Conservation (phyloP, 2,888 invertebrate species). For the Oxycera nigricornis region DNA sequence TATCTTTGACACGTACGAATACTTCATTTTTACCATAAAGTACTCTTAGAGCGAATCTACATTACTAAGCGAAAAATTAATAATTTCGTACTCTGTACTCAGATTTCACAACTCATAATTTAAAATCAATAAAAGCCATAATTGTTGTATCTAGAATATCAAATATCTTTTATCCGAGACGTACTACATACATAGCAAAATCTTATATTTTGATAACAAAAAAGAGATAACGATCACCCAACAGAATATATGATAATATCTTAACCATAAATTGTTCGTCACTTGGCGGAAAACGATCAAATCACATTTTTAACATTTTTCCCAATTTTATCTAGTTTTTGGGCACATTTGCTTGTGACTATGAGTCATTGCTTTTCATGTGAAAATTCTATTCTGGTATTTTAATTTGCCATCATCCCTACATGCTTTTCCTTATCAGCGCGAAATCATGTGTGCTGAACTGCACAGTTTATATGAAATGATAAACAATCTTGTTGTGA, state of each 20-base stretch:
- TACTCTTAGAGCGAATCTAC: too few relatives aligned
- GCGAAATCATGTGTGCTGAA: not conserved
- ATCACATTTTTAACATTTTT: not conserved
- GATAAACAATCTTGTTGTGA: not conserved
- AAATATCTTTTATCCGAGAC: too few relatives aligned
- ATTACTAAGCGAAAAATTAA: too few relatives aligned
- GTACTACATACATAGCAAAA: too few relatives aligned
- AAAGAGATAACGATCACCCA: not conserved
- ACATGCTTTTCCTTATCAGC: not conserved
- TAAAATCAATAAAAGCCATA: too few relatives aligned
- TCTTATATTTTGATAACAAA: not conserved
- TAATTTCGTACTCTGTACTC: too few relatives aligned
- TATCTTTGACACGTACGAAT: too few relatives aligned
- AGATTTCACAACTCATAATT: too few relatives aligned
- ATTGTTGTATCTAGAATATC: too few relatives aligned
- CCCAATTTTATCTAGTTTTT: not conserved
- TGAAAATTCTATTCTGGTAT: not conserved
- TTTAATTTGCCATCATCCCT: not conserved
- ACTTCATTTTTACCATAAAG: too few relatives aligned
- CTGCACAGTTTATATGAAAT: not conserved
- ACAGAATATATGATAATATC: not conserved
- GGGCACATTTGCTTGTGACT: not conserved
- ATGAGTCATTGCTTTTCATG: not conserved
- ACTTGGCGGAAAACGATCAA: too few relatives aligned
- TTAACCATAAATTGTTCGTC: not conserved